These are phyloP conservation scores for Apogon hyalosoma DNA, from an alignment of 2,797 vertebrate species.

Conservation along the genomic window DNA sequence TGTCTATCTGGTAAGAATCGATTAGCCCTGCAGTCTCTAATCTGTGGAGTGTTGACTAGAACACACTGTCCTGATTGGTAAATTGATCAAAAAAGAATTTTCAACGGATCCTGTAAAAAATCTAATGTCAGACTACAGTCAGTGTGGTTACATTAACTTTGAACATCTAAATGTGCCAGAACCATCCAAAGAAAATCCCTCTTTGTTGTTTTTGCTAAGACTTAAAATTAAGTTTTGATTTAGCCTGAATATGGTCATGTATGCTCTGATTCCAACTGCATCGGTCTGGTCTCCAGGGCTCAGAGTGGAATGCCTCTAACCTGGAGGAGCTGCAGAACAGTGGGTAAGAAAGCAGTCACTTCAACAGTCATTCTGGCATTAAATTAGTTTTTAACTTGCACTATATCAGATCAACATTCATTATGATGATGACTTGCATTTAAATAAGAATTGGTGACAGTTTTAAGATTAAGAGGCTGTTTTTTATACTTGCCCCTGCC, in stretches of 20 bases:
- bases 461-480: neutral
- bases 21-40: neutral
- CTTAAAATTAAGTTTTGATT: neutral
- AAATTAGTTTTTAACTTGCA: conserved; percentile 11
- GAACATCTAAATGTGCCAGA: too few relatives aligned
- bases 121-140: neutral
- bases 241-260: neutral
- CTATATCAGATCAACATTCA: neutral
- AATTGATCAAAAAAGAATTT: too few relatives aligned
- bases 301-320: conserved; percentile 98
- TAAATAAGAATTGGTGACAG: neutral
- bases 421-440: neutral
- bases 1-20: conserved; percentile 90
- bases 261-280: conserved; percentile 8
- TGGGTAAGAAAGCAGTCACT: conserved; percentile 86
- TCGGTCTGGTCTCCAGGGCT: conserved; percentile 86
- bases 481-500: too few relatives aligned
- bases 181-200: neutral
- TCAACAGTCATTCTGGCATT: neutral
- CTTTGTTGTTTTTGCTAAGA: neutral
- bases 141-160: neutral
- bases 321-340: conserved; percentile 96
- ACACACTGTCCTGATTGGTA: neutral
- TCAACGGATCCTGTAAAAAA: too few relatives aligned
- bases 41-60: neutral